These are phyloP conservation scores for Platanista minor DNA, from an alignment of 2,113 vertebrate species.

Conservation along the genomic window DNA sequence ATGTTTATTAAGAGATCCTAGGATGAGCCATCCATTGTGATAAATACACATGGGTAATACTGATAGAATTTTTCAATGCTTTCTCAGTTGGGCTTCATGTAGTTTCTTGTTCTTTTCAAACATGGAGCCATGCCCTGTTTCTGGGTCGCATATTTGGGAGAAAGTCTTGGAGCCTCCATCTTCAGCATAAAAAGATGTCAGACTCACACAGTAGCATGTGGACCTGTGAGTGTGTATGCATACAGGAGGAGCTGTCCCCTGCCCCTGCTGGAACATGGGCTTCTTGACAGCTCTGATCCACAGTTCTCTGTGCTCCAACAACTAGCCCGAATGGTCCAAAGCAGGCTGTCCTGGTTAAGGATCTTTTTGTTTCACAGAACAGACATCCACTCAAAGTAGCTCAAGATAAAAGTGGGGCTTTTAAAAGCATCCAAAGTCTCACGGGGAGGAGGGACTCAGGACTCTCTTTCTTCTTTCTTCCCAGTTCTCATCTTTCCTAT, in stretches of 20 bases:
- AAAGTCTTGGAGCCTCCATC: neutral
- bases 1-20: neutral
- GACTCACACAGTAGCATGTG: neutral
- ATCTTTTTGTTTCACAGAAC: neutral
- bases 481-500: neutral
- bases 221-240: neutral
- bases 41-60: neutral
- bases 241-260: neutral
- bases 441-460: neutral
- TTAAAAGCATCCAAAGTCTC: neutral
- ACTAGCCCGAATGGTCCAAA: neutral
- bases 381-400: neutral
- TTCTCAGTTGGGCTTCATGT: neutral
- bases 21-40: neutral
- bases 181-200: neutral
- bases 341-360: neutral
- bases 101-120: neutral
- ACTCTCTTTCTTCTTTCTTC: neutral
- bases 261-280: neutral
- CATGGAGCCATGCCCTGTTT: neutral
- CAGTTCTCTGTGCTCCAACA: neutral
- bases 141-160: neutral
- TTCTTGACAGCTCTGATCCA: neutral
- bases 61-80: neutral
- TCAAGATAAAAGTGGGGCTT: neutral